Percentiles rank a stretch among this genome's conserved stretches.
Evolutionary conservation across 2,797 vertebrate species (phyloP).

Genomic region (Aselliscus stoliczkanus): DNA sequence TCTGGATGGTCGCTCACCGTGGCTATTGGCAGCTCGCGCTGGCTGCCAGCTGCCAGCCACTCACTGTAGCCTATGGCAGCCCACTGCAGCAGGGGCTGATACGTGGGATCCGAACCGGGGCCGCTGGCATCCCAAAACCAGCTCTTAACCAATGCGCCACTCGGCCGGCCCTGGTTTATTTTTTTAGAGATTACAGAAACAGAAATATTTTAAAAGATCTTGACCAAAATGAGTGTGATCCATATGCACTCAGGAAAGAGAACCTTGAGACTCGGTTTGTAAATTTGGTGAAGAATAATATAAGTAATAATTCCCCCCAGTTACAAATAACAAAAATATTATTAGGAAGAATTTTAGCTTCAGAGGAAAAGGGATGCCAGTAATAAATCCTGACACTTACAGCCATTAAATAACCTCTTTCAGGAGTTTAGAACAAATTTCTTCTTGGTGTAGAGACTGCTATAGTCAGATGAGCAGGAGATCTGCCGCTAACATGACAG

Average conservation of each 20-base stretch:
- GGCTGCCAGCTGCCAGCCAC: too few species aligned
- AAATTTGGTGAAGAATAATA: neutral
- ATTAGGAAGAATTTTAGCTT: slow-evolving; percentile 15
- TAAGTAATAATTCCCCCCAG: neutral
- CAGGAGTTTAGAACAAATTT: neutral
- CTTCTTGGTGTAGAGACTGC: neutral
- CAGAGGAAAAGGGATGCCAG: neutral
- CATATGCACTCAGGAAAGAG: neutral
- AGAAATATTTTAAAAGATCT: slow-evolving; percentile 5
- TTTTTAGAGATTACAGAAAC: neutral
- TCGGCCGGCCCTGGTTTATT: too few species aligned
- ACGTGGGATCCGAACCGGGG: too few species aligned
- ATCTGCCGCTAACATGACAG: neutral
- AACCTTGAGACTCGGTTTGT: neutral
- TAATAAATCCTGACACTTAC: neutral
- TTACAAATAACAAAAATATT: slow-evolving; percentile 6
- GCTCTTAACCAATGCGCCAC: too few species aligned
- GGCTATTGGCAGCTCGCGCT: too few species aligned
- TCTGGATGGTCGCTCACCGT: too few species aligned
- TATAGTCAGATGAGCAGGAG: neutral
- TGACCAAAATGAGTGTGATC: slow-evolving; percentile 5
- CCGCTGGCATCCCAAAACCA: too few species aligned
- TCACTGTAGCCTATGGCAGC: too few species aligned
- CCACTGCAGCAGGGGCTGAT: too few species aligned
- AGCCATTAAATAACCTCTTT: neutral